Base-by-base conservation (phyloP, 2,113 vertebrate genomes). In the Sorex araneus region DNA sequence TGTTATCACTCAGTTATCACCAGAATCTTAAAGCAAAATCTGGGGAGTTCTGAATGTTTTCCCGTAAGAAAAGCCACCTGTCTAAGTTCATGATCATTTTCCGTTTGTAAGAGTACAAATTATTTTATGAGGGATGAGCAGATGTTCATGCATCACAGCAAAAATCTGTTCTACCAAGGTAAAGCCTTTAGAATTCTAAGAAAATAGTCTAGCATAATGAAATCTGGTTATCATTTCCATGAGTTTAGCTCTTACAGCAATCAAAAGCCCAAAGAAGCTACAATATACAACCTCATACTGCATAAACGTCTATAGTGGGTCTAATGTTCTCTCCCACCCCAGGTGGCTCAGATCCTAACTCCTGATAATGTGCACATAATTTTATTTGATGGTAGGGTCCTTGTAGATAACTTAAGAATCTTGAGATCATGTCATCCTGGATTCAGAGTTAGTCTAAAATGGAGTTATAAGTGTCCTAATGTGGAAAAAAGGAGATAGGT, bases 151-250 rank as follows among this genome's bases (percentile, higher is more conserved):
- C 15, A 94, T 74, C 79, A 67, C 93, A 78, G 81, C 60, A 89
- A 92, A 97, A 94, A 90, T 92, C 87, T 95, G 71, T 94, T 93
- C 45, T 13, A 75, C 54, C 64, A 90, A 76, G 23, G 66, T 57
- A 95, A 87, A 74, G n/a, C 34, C 75, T 92, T 91, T 47, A 95
- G 40, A 91, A 92, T 95, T 80, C 45, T 92, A 81, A 91, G 83
- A 88, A 94, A 92, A 90, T 71, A 23, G 36, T 0, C 25, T 34
- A 60, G 40, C 4, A 79, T 89, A 83, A 95, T 76, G 60, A 81
- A 66, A 83, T 78, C 43, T 60, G 4, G 6, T 76, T 82, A 50
- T 70, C 19, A 73, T 87, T 95, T 60, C 87, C 27, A 79, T 9
- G 86, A 10, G 10, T 23, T 91, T 28, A 84, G 13, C 70, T 89